These are phyloP conservation scores for Teleiodes luculella DNA, from an alignment of 2,888 invertebrate genomes.

Conservation along the genomic window DNA sequence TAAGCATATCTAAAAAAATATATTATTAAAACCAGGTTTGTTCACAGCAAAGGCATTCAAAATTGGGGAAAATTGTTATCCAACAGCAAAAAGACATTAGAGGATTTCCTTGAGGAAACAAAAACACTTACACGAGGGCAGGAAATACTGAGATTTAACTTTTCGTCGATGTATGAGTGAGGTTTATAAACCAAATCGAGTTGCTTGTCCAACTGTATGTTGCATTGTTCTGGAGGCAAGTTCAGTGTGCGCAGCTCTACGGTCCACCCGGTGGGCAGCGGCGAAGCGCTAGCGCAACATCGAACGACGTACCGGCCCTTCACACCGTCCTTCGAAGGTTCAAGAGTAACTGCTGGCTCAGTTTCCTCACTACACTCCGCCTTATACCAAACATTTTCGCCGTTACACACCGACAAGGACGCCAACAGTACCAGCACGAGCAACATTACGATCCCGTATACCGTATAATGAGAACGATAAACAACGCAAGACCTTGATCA, in stretches of 20 bases:
- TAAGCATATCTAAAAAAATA: slow-evolving; percentile 44
- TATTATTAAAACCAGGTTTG: background rate
- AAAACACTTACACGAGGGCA: background rate
- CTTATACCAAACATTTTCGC: slow-evolving; percentile 17
- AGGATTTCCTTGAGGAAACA: background rate
- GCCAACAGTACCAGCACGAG: slow-evolving; percentile 28
- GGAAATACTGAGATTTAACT: background rate
- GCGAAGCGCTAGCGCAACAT: slow-evolving; percentile 36
- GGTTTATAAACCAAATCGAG: background rate
- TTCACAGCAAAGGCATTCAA: background rate
- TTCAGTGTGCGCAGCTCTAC: slow-evolving; percentile 28
- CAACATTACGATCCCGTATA: background rate
- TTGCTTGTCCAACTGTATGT: slow-evolving; percentile 8
- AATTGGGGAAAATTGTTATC: background rate
- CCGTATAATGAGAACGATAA: background rate
- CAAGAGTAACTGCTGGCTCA: slow-evolving; percentile 28
- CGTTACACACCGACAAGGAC: slow-evolving; percentile 14
- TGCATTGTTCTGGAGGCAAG: slow-evolving; percentile 9
- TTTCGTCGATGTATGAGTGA: background rate
- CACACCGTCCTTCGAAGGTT: slow-evolving; percentile 32
- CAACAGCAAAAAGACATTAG: background rate
- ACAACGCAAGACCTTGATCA: slow-evolving; percentile 5
- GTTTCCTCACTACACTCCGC: slow-evolving; percentile 34
- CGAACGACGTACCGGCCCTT: slow-evolving; percentile 45
- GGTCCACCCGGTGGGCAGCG: slow-evolving; percentile 33